Evolutionary conservation across 2,797 vertebrate genomes (phyloP).

Genomic region (Sciaenops ocellatus): DNA sequence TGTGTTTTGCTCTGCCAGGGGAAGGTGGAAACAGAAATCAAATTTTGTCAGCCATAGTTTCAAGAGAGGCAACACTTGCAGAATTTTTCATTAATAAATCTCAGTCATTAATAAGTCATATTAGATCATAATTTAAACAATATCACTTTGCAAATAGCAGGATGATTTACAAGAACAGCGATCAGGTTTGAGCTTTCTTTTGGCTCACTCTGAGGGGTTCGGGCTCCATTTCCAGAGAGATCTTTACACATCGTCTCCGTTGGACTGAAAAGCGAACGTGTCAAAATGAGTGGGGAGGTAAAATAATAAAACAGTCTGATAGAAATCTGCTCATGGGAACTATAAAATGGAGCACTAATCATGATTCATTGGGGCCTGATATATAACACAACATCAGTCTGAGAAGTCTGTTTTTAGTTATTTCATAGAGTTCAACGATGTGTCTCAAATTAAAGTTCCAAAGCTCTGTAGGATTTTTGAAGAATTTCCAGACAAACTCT

Average conservation of each 20-base stretch:
- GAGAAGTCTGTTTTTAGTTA: slow-evolving; percentile 35
- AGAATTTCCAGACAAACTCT: not conserved
- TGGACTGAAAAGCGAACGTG: slow-evolving; percentile 49
- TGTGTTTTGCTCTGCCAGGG: not conserved
- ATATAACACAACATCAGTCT: slow-evolving; percentile 41
- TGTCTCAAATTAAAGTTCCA: slow-evolving; percentile 12
- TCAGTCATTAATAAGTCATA: slow-evolving; percentile 5
- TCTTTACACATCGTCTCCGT: slow-evolving; percentile 40
- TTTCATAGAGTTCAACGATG: slow-evolving; percentile 11
- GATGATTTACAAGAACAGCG: slow-evolving; percentile 32
- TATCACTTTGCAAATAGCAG: slow-evolving; percentile 18
- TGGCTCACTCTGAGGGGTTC: slow-evolving; percentile 20
- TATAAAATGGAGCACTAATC: slow-evolving; percentile 47
- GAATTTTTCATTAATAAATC: not conserved
- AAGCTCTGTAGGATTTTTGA: slow-evolving; percentile 12
- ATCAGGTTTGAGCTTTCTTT: slow-evolving; percentile 28
- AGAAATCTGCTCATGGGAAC: slow-evolving; percentile 45
- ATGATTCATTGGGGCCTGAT: slow-evolving; percentile 50
- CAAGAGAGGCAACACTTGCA: slow-evolving; percentile 6
- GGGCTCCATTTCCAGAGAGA: slow-evolving; percentile 26
- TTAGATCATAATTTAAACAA: slow-evolving; percentile 31
- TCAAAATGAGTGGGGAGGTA: slow-evolving; percentile 46
- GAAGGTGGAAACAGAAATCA: slow-evolving; percentile 12
- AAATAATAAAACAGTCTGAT: slow-evolving; percentile 53
- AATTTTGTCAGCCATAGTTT: slow-evolving; percentile 4